Conservation (phyloP, 37 sponge, comb jelly and placozoan species). For the Lycopodina hypogea region DNA sequence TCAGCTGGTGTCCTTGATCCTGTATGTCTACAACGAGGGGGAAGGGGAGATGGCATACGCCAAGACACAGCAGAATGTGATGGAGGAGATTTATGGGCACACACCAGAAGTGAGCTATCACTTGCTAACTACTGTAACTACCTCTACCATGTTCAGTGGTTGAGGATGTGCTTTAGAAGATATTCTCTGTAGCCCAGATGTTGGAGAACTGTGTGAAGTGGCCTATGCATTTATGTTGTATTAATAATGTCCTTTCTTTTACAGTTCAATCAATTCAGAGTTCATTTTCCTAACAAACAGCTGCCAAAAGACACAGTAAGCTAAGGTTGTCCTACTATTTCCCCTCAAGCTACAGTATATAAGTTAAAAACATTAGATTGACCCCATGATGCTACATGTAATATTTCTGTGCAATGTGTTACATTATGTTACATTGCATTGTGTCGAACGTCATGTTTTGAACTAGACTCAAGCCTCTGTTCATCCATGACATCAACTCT, state of each 20-base stretch:
- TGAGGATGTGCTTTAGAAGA: not conserved
- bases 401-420: too few relatives aligned
- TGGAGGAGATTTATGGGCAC: slow-evolving; percentile 53
- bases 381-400: too few relatives aligned
- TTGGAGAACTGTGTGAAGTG: not conserved
- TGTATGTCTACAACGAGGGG: slow-evolving; percentile 65
- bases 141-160: too few relatives aligned
- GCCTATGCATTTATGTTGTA: not conserved
- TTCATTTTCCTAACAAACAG: slow-evolving; percentile 32
- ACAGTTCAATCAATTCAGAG: slow-evolving; percentile 51
- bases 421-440: too few relatives aligned
- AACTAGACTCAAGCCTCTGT: too few relatives aligned
- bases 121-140: not conserved
- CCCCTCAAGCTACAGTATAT: too few relatives aligned
- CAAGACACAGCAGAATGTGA: slow-evolving; percentile 12
- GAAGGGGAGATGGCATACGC: slow-evolving; percentile 45
- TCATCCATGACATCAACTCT: too few relatives aligned
- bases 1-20: slow-evolving; percentile 32
- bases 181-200: too few relatives aligned
- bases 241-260: not conserved
- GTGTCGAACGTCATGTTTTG: too few relatives aligned
- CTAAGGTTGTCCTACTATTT: too few relatives aligned
- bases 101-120: slow-evolving; percentile 45
- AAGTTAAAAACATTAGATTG: not conserved
- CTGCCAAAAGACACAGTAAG: slow-evolving; percentile 38